Base-by-base conservation (phyloP, 1,140 invertebrate species). In the Drosophila repleta region DNA sequence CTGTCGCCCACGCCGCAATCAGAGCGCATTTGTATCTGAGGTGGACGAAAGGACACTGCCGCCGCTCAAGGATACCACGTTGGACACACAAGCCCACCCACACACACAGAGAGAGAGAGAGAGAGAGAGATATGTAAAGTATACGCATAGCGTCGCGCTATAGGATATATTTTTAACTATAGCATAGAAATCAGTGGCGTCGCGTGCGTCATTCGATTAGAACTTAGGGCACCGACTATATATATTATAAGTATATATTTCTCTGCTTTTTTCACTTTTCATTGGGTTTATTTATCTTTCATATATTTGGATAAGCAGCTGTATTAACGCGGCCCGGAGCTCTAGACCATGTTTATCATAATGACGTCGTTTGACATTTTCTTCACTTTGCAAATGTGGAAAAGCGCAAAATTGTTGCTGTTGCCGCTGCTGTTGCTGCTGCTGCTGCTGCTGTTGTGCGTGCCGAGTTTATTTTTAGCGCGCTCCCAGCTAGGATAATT, bases 161-260 rank as follows among this genome's bases (percentile, higher is more conserved):
- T 52, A 53, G 58, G 17, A n/a, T 60, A 72, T 52, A 60, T 72
- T 56, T 65, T 37, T 45, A 46, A 26, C 37, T 72, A 46, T 62
- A 56, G 52, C 51, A 74, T 49, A 71, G 77, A 71, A 81, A 77
- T 77, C 74, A 81, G 63, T 75, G 41, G n/a, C 49, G 15, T 24
- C 46, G 26, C 82, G 82, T 85, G 82, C 82, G 82, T 85, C 82
- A 85, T 85, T 82, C 74, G 82, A 87, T 82, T 87, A 81, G 81
- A 82, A 81, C 46, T 78, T 78, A 57, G 64, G 68, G 51, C 62
- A 18, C 29, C 8, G 74, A 48, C 81, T 49, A n/a, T 49, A 20
- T 48, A 21, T 24, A n/a, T 6, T 20, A 18, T 46, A 11, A 11
- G 3, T 46, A 11, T 21, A 18, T 45, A 1, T 20, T 3, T 20